Percentiles rank a stretch among this genome's conserved stretches.
These are phyloP conservation scores for Ancistrus triradiatus DNA, from an alignment of 2,113 vertebrate species.

Conservation along the genomic window DNA sequence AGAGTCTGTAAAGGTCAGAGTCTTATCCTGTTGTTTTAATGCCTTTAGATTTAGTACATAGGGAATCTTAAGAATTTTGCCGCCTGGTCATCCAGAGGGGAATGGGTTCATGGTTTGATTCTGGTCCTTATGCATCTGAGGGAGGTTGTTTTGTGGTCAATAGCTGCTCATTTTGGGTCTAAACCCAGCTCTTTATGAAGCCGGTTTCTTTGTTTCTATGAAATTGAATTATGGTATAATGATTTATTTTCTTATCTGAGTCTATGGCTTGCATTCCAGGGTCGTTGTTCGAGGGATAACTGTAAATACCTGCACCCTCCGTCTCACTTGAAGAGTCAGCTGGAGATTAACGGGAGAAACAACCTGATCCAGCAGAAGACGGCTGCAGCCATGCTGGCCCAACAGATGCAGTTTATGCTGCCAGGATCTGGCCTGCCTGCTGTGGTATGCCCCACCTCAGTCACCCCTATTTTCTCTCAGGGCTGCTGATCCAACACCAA, in stretches of 20 bases:
- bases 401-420: constrained; percentile 99
- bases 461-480: not conserved
- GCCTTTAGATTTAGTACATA: too few species aligned
- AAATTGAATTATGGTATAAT: not conserved
- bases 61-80: too few species aligned
- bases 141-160: too few species aligned
- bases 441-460: constrained; percentile 75
- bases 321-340: constrained; percentile 96
- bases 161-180: too few species aligned
- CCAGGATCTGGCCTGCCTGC: constrained; percentile 92
- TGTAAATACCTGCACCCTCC: constrained; percentile 99
- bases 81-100: too few species aligned
- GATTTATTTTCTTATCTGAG: not conserved
- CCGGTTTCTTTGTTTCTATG: too few species aligned
- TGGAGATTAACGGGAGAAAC: constrained; percentile 98
- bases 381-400: constrained; percentile 95
- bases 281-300: constrained; percentile 96
- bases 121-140: too few species aligned
- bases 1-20: too few species aligned
- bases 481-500: not conserved
- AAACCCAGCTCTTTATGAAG: too few species aligned
- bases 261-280: constrained; percentile 62
- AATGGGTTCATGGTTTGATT: too few species aligned
- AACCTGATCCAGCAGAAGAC: constrained; percentile 99
- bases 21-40: too few species aligned